Evolutionary conservation across 2,113 vertebrate genomes (phyloP).

Genomic region (Azemiops feae): DNA sequence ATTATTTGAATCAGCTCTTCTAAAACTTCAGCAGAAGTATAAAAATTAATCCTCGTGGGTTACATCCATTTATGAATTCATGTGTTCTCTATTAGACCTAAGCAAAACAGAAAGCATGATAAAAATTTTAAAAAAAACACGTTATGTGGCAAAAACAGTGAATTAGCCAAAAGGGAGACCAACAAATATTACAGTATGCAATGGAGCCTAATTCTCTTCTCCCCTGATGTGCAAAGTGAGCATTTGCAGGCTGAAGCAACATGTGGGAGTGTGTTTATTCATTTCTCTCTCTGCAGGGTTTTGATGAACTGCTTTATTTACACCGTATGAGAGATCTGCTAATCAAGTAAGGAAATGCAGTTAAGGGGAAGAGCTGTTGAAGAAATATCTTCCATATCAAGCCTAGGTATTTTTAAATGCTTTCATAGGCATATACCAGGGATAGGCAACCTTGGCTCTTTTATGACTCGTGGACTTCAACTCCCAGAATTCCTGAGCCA

Average conservation of each 20-base stretch:
- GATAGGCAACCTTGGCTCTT: no score
- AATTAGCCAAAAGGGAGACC: background rate
- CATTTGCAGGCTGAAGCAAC: background rate
- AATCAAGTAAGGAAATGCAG: background rate
- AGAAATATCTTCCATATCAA: background rate
- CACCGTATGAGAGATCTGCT: background rate
- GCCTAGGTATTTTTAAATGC: background rate
- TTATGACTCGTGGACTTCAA: no score
- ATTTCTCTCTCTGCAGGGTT: background rate
- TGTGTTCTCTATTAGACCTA: background rate
- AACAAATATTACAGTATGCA: background rate
- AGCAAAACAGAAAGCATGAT: background rate
- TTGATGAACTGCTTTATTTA: background rate
- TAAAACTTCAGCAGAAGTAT: background rate
- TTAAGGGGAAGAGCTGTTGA: background rate
- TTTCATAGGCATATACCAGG: background rate
- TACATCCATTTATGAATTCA: background rate
- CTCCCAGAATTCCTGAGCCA: no score
- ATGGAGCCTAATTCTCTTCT: background rate
- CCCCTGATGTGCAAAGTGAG: background rate
- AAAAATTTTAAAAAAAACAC: background rate
- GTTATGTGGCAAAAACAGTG: background rate
- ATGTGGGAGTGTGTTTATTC: background rate
- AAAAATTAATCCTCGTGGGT: background rate
- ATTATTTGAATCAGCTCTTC: background rate